Conservation (phyloP, 2,113 vertebrate genomes). For the Nicator chloris region DNA sequence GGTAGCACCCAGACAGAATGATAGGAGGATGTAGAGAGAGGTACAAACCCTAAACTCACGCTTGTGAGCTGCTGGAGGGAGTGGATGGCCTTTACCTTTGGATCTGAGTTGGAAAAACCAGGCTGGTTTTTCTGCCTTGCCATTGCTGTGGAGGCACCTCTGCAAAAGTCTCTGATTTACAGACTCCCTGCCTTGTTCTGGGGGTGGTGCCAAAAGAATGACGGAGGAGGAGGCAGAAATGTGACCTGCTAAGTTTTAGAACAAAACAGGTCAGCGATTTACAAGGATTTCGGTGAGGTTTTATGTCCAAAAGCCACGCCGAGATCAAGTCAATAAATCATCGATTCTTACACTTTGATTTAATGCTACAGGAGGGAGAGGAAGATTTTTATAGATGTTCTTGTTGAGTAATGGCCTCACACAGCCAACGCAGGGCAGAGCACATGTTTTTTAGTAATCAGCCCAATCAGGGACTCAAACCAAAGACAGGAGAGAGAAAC, state of each 20-base stretch:
- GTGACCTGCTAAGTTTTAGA: neutral
- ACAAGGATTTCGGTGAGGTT: slow-evolving; percentile 12
- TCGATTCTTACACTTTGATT: slow-evolving; percentile 31
- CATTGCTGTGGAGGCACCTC: neutral
- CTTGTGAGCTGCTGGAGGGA: neutral
- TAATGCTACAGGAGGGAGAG: neutral
- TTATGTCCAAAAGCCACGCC: slow-evolving; percentile 6
- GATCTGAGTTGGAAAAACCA: neutral
- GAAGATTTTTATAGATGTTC: slow-evolving; percentile 50
- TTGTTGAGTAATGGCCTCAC: neutral
- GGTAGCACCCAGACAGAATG: neutral
- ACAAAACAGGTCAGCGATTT: slow-evolving; percentile 36
- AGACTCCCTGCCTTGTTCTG: neutral
- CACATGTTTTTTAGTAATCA: neutral
- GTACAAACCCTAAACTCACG: neutral
- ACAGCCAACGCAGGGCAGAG: neutral
- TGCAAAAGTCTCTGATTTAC: slow-evolving; percentile 18
- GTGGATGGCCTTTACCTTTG: neutral
- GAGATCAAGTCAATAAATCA: slow-evolving; percentile 57
- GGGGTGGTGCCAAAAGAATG: neutral
- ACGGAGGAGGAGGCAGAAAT: neutral
- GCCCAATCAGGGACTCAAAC: neutral
- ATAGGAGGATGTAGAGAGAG: neutral
- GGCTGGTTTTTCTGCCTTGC: neutral
- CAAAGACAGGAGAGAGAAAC: neutral